Base-by-base conservation (phyloP, 2,888 invertebrate species). In the Anagyrus pseudococci region DNA sequence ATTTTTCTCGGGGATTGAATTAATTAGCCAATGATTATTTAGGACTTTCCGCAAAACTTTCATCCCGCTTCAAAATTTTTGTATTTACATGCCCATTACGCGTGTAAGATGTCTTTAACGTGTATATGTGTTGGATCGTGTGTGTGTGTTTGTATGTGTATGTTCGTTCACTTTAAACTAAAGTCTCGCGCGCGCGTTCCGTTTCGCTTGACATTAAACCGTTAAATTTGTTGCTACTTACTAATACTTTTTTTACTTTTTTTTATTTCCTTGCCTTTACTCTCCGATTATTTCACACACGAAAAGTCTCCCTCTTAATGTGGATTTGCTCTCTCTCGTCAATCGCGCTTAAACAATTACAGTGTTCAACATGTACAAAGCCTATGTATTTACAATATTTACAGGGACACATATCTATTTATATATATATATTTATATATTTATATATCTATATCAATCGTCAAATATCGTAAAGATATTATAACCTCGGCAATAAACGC, bases 321-420 rank as follows among this genome's bases (percentile, higher is more conserved):
- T 73, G 68, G 60, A 49, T 64, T 29, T 10, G 4, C 10, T 69
- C 63, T 29, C 29, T 29, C 10, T 69, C 63, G 44, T 68, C 71
- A 73, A 73, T 75, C 77, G 75, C 77, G 71, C 68, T 69, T 68
- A 69, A 66, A 64, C 64, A 71, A 75, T 80, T 81, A 77, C 81
- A 81, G 80, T 81, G 80, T 82, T 83, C 81, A 83, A 84, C 84
- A 84, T 84, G 81, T 84, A 84, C 84, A 84, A 84, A 83, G 83
- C 83, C 10, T 29, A 10, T 79, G 76, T 84, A 83, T 81, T 73
- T 84, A 84, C 84, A 84, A 77, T 84, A 84, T 84, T 73, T 84
- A 84, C 82, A 83, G 73, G 55, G 40, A 47, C n/a, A n/a, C n/a
- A n/a, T n/a, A n/a, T n/a, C n/a, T n/a, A n/a, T n/a, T n/a, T n/a